phyloP scores from a whole-genome alignment of 2,888 invertebrate species.

The Oscheius sp. region DNA sequence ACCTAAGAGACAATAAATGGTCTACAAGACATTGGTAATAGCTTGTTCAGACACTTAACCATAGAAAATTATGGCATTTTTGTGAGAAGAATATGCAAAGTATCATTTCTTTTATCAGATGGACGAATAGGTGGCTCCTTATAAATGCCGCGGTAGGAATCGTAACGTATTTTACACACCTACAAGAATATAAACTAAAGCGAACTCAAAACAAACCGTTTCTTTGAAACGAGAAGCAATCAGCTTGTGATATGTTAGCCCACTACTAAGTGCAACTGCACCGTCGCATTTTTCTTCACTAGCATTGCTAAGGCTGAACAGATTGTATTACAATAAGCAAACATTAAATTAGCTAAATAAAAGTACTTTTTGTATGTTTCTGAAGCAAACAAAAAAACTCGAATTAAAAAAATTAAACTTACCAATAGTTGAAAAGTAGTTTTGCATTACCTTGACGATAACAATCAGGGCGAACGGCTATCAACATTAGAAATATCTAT shows the following conservation, averaged over 20 bases:
- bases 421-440: slow-evolving; percentile 42
- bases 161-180: slow-evolving; percentile 43
- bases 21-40: not conserved
- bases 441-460: slow-evolving; percentile 38
- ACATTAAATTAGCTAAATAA: no score
- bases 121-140: slow-evolving; percentile 43
- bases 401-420: not conserved
- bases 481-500: slow-evolving; percentile 46
- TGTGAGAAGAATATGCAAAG: slow-evolving; percentile 39
- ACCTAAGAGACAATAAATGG: not conserved
- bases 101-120: slow-evolving; percentile 26
- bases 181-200: slow-evolving; percentile 5
- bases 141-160: slow-evolving; percentile 44
- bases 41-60: not conserved
- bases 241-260: slow-evolving; percentile 30
- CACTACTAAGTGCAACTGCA: slow-evolving; percentile 37
- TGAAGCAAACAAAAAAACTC: not conserved
- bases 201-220: not conserved
- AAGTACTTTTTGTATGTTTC: no score
- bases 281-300: slow-evolving; percentile 33
- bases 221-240: slow-evolving; percentile 30
- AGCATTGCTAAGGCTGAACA: slow-evolving; percentile 31
- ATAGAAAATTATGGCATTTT: slow-evolving; percentile 10
- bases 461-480: slow-evolving; percentile 40
- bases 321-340: not conserved